Evolutionary conservation across 2,797 vertebrate species (phyloP).

Genomic region (Melanotaenia boesemani): DNA sequence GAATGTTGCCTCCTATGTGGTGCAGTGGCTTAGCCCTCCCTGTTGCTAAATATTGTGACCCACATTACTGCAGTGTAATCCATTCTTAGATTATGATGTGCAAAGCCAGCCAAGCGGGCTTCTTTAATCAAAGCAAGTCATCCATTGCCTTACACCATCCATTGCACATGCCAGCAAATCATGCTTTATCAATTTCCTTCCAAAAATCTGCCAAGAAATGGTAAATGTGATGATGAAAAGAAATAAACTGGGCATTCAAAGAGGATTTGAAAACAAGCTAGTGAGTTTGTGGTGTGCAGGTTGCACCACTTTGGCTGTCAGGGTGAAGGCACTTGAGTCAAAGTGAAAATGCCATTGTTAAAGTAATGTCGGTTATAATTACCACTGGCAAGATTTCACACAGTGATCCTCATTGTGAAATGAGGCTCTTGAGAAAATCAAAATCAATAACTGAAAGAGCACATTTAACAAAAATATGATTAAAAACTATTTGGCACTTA

Average conservation of each 20-base stretch:
- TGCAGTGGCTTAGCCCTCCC: slow-evolving; percentile 39
- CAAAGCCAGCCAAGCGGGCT: slow-evolving; percentile 69
- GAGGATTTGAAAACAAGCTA: slow-evolving; percentile 23
- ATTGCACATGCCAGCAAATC: slow-evolving; percentile 70
- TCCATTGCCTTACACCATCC: slow-evolving; percentile 71
- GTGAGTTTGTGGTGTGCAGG: slow-evolving; percentile 15
- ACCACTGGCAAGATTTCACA: neutral
- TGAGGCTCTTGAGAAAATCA: neutral
- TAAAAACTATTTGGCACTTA: slow-evolving; percentile 3
- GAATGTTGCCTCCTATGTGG: slow-evolving; percentile 35
- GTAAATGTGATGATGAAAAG: slow-evolving; percentile 44
- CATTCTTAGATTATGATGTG: slow-evolving; percentile 80
- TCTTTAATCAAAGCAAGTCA: slow-evolving; percentile 82
- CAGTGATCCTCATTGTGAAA: neutral
- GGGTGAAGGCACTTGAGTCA: neutral
- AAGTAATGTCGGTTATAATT: slow-evolving; percentile 7
- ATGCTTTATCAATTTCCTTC: slow-evolving; percentile 56
- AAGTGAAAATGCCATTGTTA: neutral
- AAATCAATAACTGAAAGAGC: slow-evolving; percentile 10
- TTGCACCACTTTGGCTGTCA: slow-evolving; percentile 8
- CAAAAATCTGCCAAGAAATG: slow-evolving; percentile 54
- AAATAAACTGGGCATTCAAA: slow-evolving; percentile 33
- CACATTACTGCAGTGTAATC: slow-evolving; percentile 77
- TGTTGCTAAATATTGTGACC: slow-evolving; percentile 78
- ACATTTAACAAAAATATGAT: slow-evolving; percentile 16